phyloP scores from a whole-genome alignment of 2,113 vertebrate species.

The Myrmecobius fasciatus region DNA sequence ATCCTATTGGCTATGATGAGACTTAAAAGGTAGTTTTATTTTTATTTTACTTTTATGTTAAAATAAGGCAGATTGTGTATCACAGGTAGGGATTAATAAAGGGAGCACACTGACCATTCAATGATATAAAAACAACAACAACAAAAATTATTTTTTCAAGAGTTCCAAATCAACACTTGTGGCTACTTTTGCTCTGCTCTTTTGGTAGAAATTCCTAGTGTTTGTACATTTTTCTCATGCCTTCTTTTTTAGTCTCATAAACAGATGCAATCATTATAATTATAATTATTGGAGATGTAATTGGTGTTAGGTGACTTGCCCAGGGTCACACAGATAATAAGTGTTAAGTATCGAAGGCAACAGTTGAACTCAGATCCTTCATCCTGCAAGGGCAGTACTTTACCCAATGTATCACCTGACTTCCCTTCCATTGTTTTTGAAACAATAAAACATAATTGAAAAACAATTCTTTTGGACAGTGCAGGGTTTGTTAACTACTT shows the following conservation, averaged over 20 bases:
- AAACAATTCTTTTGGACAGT: background rate
- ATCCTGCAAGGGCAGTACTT: too few relatives aligned
- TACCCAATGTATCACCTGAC: too few relatives aligned
- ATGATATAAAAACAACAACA: background rate
- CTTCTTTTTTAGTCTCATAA: background rate
- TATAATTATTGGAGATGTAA: background rate
- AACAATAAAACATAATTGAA: background rate
- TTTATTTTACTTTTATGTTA: background rate
- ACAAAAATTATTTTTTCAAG: background rate
- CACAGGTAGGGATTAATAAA: background rate
- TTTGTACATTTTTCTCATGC: background rate
- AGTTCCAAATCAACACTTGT: background rate
- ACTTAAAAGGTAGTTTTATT: background rate
- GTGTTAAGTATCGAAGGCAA: too few relatives aligned
- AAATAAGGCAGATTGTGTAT: background rate
- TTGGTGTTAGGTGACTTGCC: too few relatives aligned
- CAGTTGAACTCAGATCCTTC: too few relatives aligned
- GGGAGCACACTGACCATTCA: background rate
- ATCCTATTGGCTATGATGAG: background rate
- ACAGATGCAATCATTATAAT: background rate
- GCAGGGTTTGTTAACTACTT: background rate
- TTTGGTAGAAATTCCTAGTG: background rate
- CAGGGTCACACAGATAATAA: too few relatives aligned
- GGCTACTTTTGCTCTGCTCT: background rate
- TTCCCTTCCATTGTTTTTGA: background rate